Base-by-base conservation (phyloP, 2,888 invertebrate species). In the Villa cingulata region DNA sequence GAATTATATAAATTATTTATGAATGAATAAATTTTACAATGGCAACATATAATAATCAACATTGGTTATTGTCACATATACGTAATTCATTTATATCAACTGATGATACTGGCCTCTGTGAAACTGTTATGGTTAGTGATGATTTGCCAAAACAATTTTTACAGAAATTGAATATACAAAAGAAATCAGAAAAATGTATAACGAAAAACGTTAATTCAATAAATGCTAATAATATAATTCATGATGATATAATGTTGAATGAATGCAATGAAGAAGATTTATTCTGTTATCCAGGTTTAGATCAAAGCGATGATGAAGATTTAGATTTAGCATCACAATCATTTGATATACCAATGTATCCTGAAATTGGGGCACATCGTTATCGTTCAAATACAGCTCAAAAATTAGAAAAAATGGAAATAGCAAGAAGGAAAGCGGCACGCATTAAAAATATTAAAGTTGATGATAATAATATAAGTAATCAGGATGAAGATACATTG, bases 101-200 rank as follows among this genome's bases (percentile, higher is more conserved):
- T 19, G 95, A 96, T 72, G 94, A 95, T 69, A 91, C 94, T 58
- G 88, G 92, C 48, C 83, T 91, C 75, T 91, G 91, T 68, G 94
- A 95, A 68, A 78, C 86, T 60, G 86, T 92, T 46, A 90, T 94
- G 84, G 77, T 84, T 32, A 83, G 84, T 46, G 89, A 91, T 64
- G 81, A 86, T 68, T 74, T 85, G 57, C 82, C 86, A 19, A 77
- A 75, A 59, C 72, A 76, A 55, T 66, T 78, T 48, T 70, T 74
- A 50, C 66, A 71, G 46, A 73, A 39, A 34, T 42, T 54, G 47
- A 34, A 38, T 45, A 42, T 37, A 32, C 37, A 43, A 32, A 47
- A 43, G 15, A 43, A 38, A 18, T 16, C 23, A 6, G 23, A 23
- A 23, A 23, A 23, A 7, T 6, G 5, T 7, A 23, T 23, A 23